Conservation (phyloP, 2,797 vertebrate genomes). For the Leptodactylus fallax region DNA sequence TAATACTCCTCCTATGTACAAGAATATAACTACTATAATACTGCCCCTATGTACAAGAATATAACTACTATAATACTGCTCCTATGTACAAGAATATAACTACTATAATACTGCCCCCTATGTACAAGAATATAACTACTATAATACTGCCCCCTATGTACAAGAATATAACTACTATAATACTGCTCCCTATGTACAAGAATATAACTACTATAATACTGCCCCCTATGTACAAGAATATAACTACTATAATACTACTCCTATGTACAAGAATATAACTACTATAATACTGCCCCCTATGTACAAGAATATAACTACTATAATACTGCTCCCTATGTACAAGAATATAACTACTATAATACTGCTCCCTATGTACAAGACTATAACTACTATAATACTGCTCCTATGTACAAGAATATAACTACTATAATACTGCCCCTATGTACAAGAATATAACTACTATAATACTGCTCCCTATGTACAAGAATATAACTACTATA, state of each 20-base stretch:
- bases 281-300: not conserved
- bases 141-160: slow-evolving; percentile 9
- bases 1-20: not conserved
- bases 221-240: not conserved
- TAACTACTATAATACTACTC: slow-evolving; percentile 7
- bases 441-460: not conserved
- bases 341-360: slow-evolving; percentile 15
- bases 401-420: slow-evolving; percentile 1
- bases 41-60: not conserved
- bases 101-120: slow-evolving; percentile 4
- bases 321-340: not conserved
- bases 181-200: slow-evolving; percentile 2
- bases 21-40: not conserved
- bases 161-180: slow-evolving; percentile 22
- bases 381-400: slow-evolving; percentile 8
- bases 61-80: slow-evolving; percentile 8
- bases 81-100: slow-evolving; percentile 18
- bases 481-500: not conserved
- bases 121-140: slow-evolving; percentile 20
- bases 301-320: slow-evolving; percentile 9
- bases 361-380: not conserved
- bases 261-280: slow-evolving; percentile 1
- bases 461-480: slow-evolving; percentile 1
- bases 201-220: slow-evolving; percentile 22
- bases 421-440: slow-evolving; percentile 6